Evolutionary conservation across 2,888 invertebrate genomes (phyloP).

Genomic region (Acronicta alni): DNA sequence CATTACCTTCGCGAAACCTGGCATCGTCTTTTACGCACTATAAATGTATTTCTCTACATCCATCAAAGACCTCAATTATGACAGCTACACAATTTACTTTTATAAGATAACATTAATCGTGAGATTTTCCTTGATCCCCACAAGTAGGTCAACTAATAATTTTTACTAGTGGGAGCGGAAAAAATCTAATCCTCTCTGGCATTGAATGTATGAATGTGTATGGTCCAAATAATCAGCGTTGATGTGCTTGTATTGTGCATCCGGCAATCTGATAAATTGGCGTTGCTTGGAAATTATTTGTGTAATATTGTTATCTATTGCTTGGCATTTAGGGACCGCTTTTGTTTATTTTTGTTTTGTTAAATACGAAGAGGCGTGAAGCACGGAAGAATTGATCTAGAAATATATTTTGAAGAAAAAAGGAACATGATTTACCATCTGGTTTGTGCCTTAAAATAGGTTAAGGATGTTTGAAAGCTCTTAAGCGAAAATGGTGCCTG

Average conservation of each 20-base stretch:
- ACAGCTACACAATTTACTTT: constrained; percentile 2
- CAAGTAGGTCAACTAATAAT: constrained; percentile 55
- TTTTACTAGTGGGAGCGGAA: constrained; percentile 40
- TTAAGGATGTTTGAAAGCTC: background rate
- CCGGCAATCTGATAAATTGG: constrained; percentile 35
- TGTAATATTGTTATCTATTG: constrained; percentile 42
- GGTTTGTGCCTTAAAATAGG: too few species aligned
- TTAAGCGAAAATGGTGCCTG: background rate
- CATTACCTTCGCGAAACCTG: background rate
- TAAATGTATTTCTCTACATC: background rate
- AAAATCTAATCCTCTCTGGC: constrained; percentile 41
- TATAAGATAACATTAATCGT: constrained; percentile 29
- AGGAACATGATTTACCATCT: too few species aligned
- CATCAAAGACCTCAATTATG: constrained; percentile 1
- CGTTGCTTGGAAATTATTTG: constrained; percentile 34
- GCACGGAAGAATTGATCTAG: background rate
- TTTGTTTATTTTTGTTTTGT: background rate
- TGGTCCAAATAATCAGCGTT: constrained; percentile 42
- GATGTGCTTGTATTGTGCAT: constrained; percentile 49
- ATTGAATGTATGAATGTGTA: constrained; percentile 38
- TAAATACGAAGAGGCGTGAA: background rate
- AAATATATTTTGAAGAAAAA: too few species aligned
- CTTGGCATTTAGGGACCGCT: constrained; percentile 6
- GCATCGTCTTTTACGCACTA: too few species aligned
- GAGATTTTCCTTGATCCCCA: constrained; percentile 49